phyloP scores from a whole-genome alignment of 2,113 vertebrate species.

The Mastomys natalensis region DNA sequence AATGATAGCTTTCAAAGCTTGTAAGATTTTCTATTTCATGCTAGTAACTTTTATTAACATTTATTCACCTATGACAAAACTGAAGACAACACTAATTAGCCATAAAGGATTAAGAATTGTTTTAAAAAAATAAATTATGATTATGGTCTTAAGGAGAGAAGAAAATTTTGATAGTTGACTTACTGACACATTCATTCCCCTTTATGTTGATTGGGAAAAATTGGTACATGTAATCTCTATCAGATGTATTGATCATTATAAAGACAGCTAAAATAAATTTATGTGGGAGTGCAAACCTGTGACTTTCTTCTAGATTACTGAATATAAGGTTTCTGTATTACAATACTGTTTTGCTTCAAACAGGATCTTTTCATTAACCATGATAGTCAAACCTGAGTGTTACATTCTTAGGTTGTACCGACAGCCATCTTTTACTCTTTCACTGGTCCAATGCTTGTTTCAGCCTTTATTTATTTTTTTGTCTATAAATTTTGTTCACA shows the following conservation, averaged over 20 bases:
- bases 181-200: constrained; percentile 21
- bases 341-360: not conserved
- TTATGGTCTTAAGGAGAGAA: not conserved
- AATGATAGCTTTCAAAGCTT: not conserved
- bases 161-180: constrained; percentile 11
- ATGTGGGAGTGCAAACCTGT: not conserved
- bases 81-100: not conserved
- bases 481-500: not conserved
- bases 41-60: not conserved
- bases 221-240: constrained; percentile 63
- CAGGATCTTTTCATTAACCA: not conserved
- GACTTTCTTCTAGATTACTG: not conserved
- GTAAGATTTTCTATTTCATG: not conserved
- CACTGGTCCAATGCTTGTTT: not conserved
- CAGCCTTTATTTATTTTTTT: not conserved
- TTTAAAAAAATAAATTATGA: constrained; percentile 29
- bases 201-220: constrained; percentile 57
- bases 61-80: not conserved
- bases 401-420: not conserved
- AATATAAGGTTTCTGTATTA: not conserved
- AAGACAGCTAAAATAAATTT: constrained; percentile 47
- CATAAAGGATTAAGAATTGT: constrained; percentile 11
- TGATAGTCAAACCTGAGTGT: not conserved
- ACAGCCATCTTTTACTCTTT: not conserved
- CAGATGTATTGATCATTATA: constrained; percentile 67